phyloP scores from a whole-genome alignment of 1,140 invertebrate species.

The Aradophagus sp. region DNA sequence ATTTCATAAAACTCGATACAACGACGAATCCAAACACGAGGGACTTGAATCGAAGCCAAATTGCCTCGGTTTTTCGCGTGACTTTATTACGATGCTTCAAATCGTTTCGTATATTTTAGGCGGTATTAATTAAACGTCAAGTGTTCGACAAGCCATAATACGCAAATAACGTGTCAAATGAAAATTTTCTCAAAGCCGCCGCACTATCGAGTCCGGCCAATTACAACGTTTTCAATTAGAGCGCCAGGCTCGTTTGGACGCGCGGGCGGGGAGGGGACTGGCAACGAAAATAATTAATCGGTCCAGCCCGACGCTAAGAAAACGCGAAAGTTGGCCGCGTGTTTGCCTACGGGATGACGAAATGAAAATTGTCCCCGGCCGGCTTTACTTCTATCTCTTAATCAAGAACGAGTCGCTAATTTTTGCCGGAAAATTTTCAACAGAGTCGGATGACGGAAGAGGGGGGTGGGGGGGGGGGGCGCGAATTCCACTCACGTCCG shows the following conservation, averaged over 20 bases:
- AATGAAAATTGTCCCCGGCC: slow-evolving; percentile 62
- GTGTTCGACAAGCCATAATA: too few species aligned
- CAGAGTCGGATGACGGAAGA: slow-evolving; percentile 11
- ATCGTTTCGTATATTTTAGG: too few species aligned
- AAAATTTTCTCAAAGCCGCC: too few species aligned
- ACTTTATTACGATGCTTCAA: too few species aligned
- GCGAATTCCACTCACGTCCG: slow-evolving; percentile 43
- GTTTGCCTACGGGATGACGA: slow-evolving; percentile 37
- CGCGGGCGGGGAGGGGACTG: slow-evolving; percentile 29
- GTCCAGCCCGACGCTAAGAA: slow-evolving; percentile 47
- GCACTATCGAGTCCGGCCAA: slow-evolving; percentile 31
- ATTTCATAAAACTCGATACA: too few species aligned
- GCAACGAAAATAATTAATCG: slow-evolving; percentile 58
- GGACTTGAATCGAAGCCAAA: too few species aligned
- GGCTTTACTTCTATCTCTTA: slow-evolving; percentile 59
- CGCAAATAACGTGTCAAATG: too few species aligned
- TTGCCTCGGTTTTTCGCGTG: too few species aligned
- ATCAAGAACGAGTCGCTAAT: slow-evolving; percentile 58
- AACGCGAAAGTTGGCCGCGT: slow-evolving; percentile 40
- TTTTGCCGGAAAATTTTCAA: slow-evolving; percentile 42
- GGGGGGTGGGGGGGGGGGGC: neutral
- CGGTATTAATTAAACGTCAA: too few species aligned
- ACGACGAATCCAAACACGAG: too few species aligned
- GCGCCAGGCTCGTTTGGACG: slow-evolving; percentile 39
- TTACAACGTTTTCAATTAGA: slow-evolving; percentile 58